These are phyloP conservation scores for Drosophila kohkoa DNA, from an alignment of 1,140 invertebrate species.

Conservation along the genomic window DNA sequence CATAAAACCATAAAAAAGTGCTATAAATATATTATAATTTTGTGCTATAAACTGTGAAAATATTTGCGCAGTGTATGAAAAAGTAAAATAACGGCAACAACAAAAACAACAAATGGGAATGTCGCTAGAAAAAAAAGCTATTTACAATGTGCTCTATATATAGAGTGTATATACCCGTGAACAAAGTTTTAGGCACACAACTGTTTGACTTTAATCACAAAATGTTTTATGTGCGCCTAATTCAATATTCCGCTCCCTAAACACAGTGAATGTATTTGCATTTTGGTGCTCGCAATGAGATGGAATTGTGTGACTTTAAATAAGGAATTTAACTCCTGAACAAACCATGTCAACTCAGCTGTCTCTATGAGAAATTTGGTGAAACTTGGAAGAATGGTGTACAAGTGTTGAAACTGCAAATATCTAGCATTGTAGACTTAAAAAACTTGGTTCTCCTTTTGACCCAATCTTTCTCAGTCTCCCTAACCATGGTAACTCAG, in stretches of 20 bases:
- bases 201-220: conserved; percentile 29
- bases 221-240: conserved; percentile 12
- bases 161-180: not conserved
- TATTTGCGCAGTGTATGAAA: conserved; percentile 18
- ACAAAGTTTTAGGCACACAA: conserved; percentile 19
- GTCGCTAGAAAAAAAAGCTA: conserved; percentile 10
- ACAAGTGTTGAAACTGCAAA: too few relatives aligned
- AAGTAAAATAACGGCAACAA: not conserved
- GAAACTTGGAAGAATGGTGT: not conserved
- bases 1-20: conserved; percentile 23
- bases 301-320: not conserved
- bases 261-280: not conserved
- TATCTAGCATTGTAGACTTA: too few relatives aligned
- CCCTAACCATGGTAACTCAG: too few relatives aligned
- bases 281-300: not conserved
- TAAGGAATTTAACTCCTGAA: too few relatives aligned
- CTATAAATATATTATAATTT: conserved; percentile 24
- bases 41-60: conserved; percentile 25
- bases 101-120: conserved; percentile 4
- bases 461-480: too few relatives aligned
- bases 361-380: not conserved
- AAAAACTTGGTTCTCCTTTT: too few relatives aligned
- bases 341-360: not conserved
- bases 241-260: conserved; percentile 4
- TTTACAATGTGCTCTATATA: conserved; percentile 18